A percentile compares a stretch with the other conserved stretches of the same genome.
phyloP scores from a whole-genome alignment of 2,797 vertebrate genomes.

The Sus cebifrons region DNA sequence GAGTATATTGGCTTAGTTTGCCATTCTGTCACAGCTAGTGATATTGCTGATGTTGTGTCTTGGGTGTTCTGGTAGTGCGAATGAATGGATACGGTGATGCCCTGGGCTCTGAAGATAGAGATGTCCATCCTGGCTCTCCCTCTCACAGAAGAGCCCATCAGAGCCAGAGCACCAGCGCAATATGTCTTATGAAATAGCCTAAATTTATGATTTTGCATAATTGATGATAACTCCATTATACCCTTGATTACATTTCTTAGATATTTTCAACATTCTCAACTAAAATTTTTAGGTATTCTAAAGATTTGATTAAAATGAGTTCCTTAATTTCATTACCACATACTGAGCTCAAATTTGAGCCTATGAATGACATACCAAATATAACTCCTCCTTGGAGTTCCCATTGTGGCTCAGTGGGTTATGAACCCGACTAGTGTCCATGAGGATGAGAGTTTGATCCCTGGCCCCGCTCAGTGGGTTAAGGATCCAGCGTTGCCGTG shows the following conservation, averaged over 20 bases:
- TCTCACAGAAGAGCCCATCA: not conserved
- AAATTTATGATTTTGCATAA: not conserved
- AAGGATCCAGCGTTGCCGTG: too few relatives aligned
- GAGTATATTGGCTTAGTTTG: not conserved
- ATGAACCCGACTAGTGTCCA: too few relatives aligned
- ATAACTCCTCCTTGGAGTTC: not conserved
- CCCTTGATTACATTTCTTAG: slow-evolving; percentile 4
- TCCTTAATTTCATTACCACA: slow-evolving; percentile 4
- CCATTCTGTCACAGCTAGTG: not conserved
- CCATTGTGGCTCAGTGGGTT: too few relatives aligned
- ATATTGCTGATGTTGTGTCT: not conserved
- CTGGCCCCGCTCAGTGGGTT: too few relatives aligned
- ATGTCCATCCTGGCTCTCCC: not conserved
- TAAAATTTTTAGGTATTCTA: slow-evolving; percentile 22
- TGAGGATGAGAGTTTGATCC: too few relatives aligned
- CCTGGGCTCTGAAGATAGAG: not conserved
- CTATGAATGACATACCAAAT: not conserved
- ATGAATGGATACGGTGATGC: not conserved
- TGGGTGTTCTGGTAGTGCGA: not conserved
- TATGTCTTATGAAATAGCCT: not conserved
- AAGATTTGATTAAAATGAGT: slow-evolving; percentile 30
- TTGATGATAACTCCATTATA: not conserved
- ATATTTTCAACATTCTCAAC: slow-evolving; percentile 1
- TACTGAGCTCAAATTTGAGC: slow-evolving; percentile 34
- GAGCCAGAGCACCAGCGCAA: not conserved